phyloP scores from a whole-genome alignment of 2,888 invertebrate genomes.

The Syritta pipiens region DNA sequence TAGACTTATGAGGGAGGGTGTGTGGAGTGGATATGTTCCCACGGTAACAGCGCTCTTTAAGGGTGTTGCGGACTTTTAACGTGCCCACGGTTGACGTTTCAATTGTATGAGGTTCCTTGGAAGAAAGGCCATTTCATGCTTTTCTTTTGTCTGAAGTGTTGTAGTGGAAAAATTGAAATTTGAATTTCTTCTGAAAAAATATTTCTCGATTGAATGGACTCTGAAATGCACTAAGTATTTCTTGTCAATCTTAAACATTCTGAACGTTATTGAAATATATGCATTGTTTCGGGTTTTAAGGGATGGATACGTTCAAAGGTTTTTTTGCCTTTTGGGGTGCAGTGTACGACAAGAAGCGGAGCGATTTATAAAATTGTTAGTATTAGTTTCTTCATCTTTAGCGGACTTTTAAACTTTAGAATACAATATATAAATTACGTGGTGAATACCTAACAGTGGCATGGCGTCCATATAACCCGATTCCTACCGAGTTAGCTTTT shows the following conservation, averaged over 20 bases:
- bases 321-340: too few species aligned
- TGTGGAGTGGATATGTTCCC: slow-evolving; percentile 26
- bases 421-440: too few species aligned
- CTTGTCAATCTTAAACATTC: slow-evolving; percentile 1
- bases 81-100: slow-evolving; percentile 15
- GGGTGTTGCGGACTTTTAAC: not conserved
- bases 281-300: too few species aligned
- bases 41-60: slow-evolving; percentile 29
- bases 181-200: not conserved
- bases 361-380: too few species aligned
- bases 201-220: not conserved
- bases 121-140: not conserved
- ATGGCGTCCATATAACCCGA: too few species aligned
- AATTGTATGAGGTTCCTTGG: slow-evolving; percentile 6
- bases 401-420: too few species aligned
- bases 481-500: too few species aligned
- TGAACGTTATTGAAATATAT: too few species aligned
- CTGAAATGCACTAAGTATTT: not conserved
- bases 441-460: too few species aligned
- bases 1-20: slow-evolving; percentile 44
- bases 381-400: too few species aligned
- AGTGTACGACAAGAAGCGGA: too few species aligned
- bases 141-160: slow-evolving; percentile 27
- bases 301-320: too few species aligned
- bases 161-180: slow-evolving; percentile 25